phyloP scores from a whole-genome alignment of 2,113 vertebrate species.

The Varanus komodoensis region DNA sequence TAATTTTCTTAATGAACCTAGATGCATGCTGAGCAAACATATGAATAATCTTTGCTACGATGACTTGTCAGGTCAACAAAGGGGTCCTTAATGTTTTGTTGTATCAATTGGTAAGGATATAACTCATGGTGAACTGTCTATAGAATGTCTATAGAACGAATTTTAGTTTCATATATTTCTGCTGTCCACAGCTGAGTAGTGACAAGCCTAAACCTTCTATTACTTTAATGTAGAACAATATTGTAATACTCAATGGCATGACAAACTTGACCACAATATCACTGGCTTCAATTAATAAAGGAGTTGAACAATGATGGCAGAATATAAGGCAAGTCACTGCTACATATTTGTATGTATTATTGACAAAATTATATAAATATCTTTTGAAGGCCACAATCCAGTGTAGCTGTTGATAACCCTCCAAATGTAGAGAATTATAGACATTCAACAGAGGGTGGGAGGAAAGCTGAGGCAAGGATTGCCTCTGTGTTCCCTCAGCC shows the following conservation, averaged over 20 bases:
- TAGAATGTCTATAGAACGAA: neutral
- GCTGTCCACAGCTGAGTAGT: neutral
- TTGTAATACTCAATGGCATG: neutral
- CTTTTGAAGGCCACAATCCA: too few relatives aligned
- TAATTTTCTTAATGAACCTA: slow-evolving; percentile 3
- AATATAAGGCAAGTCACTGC: neutral
- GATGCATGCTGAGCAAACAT: neutral
- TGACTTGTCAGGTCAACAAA: neutral
- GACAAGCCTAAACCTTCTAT: neutral
- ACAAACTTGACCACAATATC: neutral
- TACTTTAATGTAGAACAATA: neutral
- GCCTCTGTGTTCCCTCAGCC: too few relatives aligned
- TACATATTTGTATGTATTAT: neutral
- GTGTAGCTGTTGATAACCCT: too few relatives aligned
- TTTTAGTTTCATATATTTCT: neutral
- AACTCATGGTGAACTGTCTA: neutral
- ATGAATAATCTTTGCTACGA: neutral
- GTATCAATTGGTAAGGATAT: neutral
- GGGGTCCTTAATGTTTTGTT: neutral
- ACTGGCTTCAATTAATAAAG: neutral
- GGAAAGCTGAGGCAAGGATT: too few relatives aligned
- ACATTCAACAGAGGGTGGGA: too few relatives aligned
- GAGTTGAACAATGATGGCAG: neutral
- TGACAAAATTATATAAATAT: neutral
- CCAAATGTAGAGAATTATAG: too few relatives aligned